Conservation (phyloP, 2,888 invertebrate species). For the Pterostichus madidus region DNA sequence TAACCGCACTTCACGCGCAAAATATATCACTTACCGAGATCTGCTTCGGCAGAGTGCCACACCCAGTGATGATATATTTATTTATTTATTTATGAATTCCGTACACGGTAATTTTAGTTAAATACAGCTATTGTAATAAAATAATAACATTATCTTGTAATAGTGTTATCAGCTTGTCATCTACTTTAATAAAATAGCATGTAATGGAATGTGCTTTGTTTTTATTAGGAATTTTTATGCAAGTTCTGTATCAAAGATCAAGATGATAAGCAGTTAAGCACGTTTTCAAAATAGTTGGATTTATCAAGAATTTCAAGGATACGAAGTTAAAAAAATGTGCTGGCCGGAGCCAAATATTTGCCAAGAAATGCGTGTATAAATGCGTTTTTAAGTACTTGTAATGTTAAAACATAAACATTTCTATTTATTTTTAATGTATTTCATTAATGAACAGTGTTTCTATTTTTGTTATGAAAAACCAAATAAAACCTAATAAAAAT, state of each 20-base stretch:
- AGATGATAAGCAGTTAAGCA: neutral
- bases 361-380: neutral
- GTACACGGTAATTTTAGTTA: too few species aligned
- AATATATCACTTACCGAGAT: too few species aligned
- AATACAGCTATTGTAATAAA: too few species aligned
- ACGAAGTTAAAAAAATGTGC: neutral
- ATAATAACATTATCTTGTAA: too few species aligned
- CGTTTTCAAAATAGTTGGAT: neutral
- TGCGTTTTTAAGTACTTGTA: neutral
- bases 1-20: too few species aligned
- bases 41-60: too few species aligned
- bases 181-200: neutral
- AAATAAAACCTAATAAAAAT: neutral
- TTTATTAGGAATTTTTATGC: neutral
- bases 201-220: neutral
- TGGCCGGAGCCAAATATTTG: constrained; percentile 1
- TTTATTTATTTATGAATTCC: too few species aligned
- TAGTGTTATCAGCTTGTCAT: neutral
- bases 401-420: constrained; percentile 10
- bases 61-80: too few species aligned
- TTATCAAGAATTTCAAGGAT: constrained; percentile 32
- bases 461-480: too few species aligned
- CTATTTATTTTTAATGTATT: neutral
- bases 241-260: constrained; percentile 1
- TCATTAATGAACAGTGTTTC: too few species aligned